Base-by-base conservation (phyloP, 2,113 vertebrate genomes). In the Spea bombifrons region DNA sequence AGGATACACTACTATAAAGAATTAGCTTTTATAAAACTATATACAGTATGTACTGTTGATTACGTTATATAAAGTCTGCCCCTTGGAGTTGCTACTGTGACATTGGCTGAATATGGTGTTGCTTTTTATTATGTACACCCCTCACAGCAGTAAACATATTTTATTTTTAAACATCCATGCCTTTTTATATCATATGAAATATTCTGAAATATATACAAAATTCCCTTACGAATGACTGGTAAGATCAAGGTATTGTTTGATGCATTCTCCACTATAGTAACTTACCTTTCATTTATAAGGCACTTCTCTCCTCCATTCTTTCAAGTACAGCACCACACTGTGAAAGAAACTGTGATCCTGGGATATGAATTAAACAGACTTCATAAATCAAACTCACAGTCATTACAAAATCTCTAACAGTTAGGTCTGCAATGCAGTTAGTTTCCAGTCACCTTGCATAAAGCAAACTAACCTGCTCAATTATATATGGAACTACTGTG, bases 341-440 rank as follows among this genome's bases (percentile, higher is more conserved):
- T 68, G 75, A 76, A 67, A 48, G 75, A 69, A 76, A 70, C 75
- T 5, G 55, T 70, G 66, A 70, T 77, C 75, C 59, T 61, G 75
- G 75, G 75, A 47, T 59, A 76, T 57, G 53, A 77, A 77, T 77
- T 70, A 77, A 70, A 61, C 55, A 77, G 75, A 49, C 75, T 43
- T 77, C 46, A 77, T 77, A 77, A 77, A 69, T 77, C 75, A 77
- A 61, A 49, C 46, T 43, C 66, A 66, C 44, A 43, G 75, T 77
- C 52, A 70, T 77, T 77, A 70, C 17, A 67, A 70, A 59, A 16
- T 47, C 6, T 70, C 2, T 70, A 61, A 77, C 66, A 61, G 13
- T 46, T 44, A 63, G 65, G 65, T 76, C 75, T 76, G 65, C 75
- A 76, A 57, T 76, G 65, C 75, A 75, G 74, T 75, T 67, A 53